Percentiles rank a stretch among this genome's conserved stretches.
phyloP scores from a whole-genome alignment of 35 echinoderm and acorn worm species.

The Lytechinus pictus region DNA sequence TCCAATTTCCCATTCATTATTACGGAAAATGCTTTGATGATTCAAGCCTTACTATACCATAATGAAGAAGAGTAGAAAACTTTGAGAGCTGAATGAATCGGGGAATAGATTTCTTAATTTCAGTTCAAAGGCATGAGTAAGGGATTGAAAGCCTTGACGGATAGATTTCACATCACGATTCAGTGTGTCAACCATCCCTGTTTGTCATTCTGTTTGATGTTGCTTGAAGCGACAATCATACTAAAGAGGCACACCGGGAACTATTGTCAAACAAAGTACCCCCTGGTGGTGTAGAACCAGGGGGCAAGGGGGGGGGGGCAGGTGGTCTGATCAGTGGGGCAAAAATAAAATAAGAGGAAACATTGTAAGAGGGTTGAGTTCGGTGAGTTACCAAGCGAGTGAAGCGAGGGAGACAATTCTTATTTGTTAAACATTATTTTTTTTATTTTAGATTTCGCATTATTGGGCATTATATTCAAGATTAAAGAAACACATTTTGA shows the following conservation, averaged over 20 bases:
- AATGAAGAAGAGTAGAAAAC: not conserved
- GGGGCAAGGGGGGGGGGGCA: not conserved
- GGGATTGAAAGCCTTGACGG: not conserved
- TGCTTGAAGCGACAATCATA: constrained; percentile 1
- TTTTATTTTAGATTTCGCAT: no score
- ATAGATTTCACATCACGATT: constrained; percentile 12
- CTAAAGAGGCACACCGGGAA: not conserved
- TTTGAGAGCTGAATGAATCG: not conserved
- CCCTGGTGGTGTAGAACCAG: not conserved
- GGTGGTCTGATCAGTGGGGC: no score
- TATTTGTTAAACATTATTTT: no score
- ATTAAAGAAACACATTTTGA: no score
- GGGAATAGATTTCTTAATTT: not conserved
- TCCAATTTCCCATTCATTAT: no score
- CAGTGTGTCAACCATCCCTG: not conserved
- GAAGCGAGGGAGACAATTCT: no score
- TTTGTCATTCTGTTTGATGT: not conserved
- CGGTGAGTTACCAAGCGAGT: no score
- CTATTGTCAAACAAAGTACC: not conserved
- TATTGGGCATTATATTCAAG: no score
- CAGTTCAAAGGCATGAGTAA: not conserved
- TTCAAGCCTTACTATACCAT: not conserved
- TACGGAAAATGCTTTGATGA: not conserved
- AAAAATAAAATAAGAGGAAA: no score
- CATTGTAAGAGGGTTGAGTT: no score